A percentile compares a stretch with the other conserved stretches of the same genome.
These are phyloP conservation scores for Micrasema minimum DNA, from an alignment of 1,140 invertebrate genomes.

Conservation along the genomic window DNA sequence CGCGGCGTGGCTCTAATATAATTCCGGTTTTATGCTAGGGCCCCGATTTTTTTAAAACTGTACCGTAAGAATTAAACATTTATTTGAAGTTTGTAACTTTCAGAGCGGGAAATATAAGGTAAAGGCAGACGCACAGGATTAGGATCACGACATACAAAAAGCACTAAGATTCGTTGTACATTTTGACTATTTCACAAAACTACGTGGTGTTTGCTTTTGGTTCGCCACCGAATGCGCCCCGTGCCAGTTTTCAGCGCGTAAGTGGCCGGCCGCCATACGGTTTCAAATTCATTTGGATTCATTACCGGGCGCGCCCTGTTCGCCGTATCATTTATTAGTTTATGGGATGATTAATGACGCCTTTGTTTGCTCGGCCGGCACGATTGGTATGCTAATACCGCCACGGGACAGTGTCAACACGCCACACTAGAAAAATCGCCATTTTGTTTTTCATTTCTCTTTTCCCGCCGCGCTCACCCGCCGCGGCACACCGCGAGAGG, in stretches of 20 bases:
- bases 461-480: conserved; percentile 13
- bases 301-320: conserved; percentile 43
- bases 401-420: conserved; percentile 46
- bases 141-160: not conserved
- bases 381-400: conserved; percentile 53
- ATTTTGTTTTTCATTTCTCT: conserved; percentile 33
- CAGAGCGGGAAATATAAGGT: too few relatives aligned
- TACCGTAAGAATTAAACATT: too few relatives aligned
- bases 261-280: conserved; percentile 3
- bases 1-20: too few relatives aligned
- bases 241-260: too few relatives aligned
- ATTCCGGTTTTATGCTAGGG: too few relatives aligned
- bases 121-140: too few relatives aligned
- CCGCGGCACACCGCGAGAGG: not conserved
- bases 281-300: conserved; percentile 48
- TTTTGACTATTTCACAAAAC: too few relatives aligned
- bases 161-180: conserved; percentile 6
- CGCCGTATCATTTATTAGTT: conserved; percentile 52
- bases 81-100: too few relatives aligned
- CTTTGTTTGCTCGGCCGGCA: conserved; percentile 49
- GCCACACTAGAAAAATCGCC: conserved; percentile 33
- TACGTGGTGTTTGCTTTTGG: not conserved
- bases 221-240: too few relatives aligned
- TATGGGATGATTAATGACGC: conserved; percentile 52
- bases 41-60: too few relatives aligned